Evolutionary conservation across 2,113 vertebrate species (phyloP).

Genomic region (Illadopsis cleaveri): DNA sequence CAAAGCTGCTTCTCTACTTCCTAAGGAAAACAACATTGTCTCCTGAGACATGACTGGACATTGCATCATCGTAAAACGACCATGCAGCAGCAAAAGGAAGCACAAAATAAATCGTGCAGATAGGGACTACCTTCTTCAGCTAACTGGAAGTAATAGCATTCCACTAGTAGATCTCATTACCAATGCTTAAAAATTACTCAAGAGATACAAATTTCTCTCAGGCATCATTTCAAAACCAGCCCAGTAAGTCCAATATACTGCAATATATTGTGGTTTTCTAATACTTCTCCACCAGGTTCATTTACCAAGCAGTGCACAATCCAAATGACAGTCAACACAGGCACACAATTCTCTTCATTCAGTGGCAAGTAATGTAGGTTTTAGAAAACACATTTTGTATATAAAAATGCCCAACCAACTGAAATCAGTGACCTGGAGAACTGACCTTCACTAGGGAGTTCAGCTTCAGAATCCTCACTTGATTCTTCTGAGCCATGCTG

Average conservation of each 20-base stretch:
- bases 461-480: not conserved
- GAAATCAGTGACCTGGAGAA: not conserved
- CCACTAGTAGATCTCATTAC: not conserved
- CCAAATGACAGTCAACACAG: not conserved
- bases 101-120: too few species aligned
- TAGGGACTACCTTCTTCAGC: too few species aligned
- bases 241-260: not conserved
- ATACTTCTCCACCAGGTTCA: not conserved
- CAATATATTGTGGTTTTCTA: not conserved
- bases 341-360: not conserved
- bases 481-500: not conserved
- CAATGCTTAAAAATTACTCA: not conserved
- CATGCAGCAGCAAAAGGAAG: too few species aligned
- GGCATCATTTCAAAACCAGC: not conserved
- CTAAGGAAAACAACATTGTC: too few species aligned
- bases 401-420: not conserved
- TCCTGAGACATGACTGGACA: too few species aligned
- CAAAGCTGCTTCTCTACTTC: too few species aligned
- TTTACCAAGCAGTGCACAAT: not conserved
- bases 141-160: too few species aligned
- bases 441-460: not conserved
- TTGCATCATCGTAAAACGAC: too few species aligned
- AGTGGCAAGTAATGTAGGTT: not conserved
- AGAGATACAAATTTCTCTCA: not conserved
- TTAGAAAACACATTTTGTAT: not conserved